Percentiles rank a stretch among this genome's conserved stretches.
These are phyloP conservation scores for Camelus dromedarius DNA, from an alignment of 2,113 vertebrate species.

Conservation along the genomic window DNA sequence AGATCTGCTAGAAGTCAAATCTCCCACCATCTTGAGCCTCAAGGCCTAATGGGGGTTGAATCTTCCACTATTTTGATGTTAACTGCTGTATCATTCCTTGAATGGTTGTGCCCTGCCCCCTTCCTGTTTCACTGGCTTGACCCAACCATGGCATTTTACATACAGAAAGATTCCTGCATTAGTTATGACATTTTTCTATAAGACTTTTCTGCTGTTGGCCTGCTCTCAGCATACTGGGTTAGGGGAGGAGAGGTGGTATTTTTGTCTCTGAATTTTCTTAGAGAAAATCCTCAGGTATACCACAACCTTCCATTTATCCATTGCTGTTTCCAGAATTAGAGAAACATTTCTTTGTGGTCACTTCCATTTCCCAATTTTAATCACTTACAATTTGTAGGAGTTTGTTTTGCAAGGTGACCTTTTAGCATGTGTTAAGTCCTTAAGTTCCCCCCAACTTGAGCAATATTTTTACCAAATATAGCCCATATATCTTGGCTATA, in stretches of 20 bases:
- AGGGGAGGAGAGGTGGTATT: rapidly evolving
- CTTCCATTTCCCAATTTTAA: not conserved
- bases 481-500: not conserved
- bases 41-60: too few species aligned
- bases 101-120: too few species aligned
- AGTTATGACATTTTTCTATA: not conserved
- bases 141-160: not conserved
- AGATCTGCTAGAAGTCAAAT: too few species aligned
- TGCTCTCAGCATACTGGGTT: not conserved
- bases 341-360: not conserved
- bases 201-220: not conserved
- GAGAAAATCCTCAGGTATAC: not conserved
- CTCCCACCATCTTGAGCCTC: too few species aligned
- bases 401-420: not conserved
- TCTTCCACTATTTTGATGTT: too few species aligned
- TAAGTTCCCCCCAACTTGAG: not conserved
- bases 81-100: too few species aligned
- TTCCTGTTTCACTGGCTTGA: not conserved
- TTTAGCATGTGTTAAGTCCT: not conserved
- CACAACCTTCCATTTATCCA: not conserved
- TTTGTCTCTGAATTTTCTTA: not conserved
- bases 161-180: not conserved
- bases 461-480: not conserved
- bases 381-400: not conserved
- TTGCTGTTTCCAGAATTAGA: not conserved